phyloP scores from a whole-genome alignment of 2,113 vertebrate species.

The Hyaena hyaena region DNA sequence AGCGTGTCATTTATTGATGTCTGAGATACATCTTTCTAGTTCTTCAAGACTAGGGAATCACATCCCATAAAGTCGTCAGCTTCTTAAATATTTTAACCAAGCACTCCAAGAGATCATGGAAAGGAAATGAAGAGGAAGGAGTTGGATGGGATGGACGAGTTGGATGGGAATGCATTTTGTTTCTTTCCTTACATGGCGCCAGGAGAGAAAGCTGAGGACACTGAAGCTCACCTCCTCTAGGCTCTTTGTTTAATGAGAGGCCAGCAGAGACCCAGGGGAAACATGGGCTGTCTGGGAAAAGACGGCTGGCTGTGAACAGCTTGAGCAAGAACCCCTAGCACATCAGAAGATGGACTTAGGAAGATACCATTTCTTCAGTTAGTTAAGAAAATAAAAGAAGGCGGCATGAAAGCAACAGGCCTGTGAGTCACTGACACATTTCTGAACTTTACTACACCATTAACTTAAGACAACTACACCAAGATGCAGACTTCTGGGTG shows the following conservation, averaged over 20 bases:
- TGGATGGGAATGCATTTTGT: background rate
- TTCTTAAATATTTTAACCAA: background rate
- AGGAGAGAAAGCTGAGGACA: background rate
- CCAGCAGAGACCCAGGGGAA: background rate
- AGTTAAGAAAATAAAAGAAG: background rate
- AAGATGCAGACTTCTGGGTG: background rate
- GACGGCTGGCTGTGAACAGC: background rate
- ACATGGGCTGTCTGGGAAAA: background rate
- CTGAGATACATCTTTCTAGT: background rate
- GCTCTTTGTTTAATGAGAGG: background rate
- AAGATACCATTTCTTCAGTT: background rate
- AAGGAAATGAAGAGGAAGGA: background rate
- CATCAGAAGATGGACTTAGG: background rate
- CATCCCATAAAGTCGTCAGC: background rate
- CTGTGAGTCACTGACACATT: background rate
- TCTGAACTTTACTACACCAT: background rate
- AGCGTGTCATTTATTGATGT: background rate
- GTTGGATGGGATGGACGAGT: too few relatives aligned
- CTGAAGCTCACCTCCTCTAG: background rate
- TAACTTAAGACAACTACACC: background rate
- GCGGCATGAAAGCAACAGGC: background rate
- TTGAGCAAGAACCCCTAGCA: background rate
- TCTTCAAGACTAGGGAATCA: background rate
- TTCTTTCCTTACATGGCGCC: background rate
- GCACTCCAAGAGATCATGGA: background rate